A percentile compares a stretch with the other conserved stretches of the same genome.
These are phyloP conservation scores for Julus scanicus DNA, from an alignment of 2,888 invertebrate species.

Conservation along the genomic window DNA sequence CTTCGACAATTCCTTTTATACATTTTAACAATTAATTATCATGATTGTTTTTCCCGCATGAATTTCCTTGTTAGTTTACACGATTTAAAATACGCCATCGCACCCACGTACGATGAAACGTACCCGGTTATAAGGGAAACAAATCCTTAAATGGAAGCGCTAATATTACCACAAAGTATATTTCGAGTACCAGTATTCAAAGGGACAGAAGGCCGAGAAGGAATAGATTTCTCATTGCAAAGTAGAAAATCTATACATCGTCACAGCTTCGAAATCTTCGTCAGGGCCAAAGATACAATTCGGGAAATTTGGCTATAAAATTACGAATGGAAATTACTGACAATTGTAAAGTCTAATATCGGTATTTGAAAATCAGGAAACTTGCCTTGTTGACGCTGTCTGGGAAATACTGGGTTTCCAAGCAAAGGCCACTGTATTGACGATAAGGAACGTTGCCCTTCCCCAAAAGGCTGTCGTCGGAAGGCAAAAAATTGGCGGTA, in stretches of 20 bases:
- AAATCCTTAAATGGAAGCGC: not conserved
- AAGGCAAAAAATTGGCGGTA: constrained; percentile 80
- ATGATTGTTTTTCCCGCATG: not conserved
- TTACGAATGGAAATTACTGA: not conserved
- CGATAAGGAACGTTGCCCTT: constrained; percentile 78
- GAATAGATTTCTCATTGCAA: constrained; percentile 29
- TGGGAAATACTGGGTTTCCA: constrained; percentile 93
- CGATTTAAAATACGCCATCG: not conserved
- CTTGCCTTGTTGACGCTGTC: constrained; percentile 87
- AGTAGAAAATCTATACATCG: constrained; percentile 76
- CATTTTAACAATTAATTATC: not conserved
- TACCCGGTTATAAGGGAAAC: not conserved
- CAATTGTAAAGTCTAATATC: too few species aligned
- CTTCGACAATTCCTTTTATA: not conserved
- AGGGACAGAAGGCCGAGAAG: not conserved
- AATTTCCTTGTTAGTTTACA: constrained; percentile 1
- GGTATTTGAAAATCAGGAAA: not conserved
- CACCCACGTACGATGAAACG: not conserved
- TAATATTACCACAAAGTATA: not conserved
- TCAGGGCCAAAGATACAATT: constrained; percentile 78
- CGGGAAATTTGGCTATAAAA: constrained; percentile 79
- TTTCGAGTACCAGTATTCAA: not conserved
- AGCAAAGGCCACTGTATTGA: constrained; percentile 83
- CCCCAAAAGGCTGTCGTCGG: constrained; percentile 72
- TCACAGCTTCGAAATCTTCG: constrained; percentile 76